Evolutionary conservation across 2,113 vertebrate species (phyloP), one percentile per base, ranked within the genome.

Genomic region (Sylvietta virens): DNA sequence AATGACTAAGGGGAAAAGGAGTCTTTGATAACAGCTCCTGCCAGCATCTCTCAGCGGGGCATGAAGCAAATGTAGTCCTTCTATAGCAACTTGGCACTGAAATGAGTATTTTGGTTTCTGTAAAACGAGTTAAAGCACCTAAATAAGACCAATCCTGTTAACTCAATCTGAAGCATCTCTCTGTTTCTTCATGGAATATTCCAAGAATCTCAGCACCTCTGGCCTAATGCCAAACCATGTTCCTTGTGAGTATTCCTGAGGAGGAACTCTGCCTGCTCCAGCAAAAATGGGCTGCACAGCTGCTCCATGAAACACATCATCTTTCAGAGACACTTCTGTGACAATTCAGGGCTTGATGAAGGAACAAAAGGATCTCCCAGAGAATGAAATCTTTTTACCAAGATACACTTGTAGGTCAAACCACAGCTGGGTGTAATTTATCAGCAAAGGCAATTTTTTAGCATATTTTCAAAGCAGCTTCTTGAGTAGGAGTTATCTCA

Each of bases 21-120:
- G 65, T 69, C 82, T 92, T 88, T 90, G 90, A 93, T 90, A 96
- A 90, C 12, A 81, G 69, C 44, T 95, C 67, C 86, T 93, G 81
- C 71, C 86, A 82, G 81, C 87, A 86, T 86, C 78, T 86, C 94
- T 83, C 94, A 96, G 95, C 92, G 92, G 92, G 93, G 50, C 64
- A 83, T 22, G 88, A 83, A 86, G 44, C 60, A 92, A 91, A 92
- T 26, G 39, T 40, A 80, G 62, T 90, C 47, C 28, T 92, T 70
- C 83, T 66, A 39, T 31, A 94, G 85, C 14, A 16, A 66, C 79
- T 78, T 70, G 54, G 51, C 79, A 93, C 47, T 33, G 61, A 92
- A 93, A 80, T 60, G 13, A 78, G 6, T 90, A 56, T 58, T 86
- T 92, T 54, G 42, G 50, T 73, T 87, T 88, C 85, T 85, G 58